Evolutionary conservation across 2,113 vertebrate genomes (phyloP).

Genomic region (Cyprinodon variegatus): DNA sequence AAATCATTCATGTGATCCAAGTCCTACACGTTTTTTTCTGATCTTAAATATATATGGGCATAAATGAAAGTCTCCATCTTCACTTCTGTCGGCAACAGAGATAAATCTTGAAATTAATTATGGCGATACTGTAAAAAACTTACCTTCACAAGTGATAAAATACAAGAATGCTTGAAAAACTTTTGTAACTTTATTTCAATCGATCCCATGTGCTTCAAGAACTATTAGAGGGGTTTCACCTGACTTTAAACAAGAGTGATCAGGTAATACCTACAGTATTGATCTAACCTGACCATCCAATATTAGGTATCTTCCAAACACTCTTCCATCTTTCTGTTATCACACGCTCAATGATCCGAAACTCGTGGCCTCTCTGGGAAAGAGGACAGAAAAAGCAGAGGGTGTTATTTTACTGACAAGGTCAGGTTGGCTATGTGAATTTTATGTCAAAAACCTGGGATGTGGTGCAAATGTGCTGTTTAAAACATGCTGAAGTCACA

Average conservation of each 20-base stretch:
- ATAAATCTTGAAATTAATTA: slow-evolving; percentile 12
- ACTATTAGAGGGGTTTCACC: slow-evolving; percentile 49
- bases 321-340: slow-evolving; percentile 64
- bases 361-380: slow-evolving; percentile 9
- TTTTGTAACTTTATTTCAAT: slow-evolving; percentile 66
- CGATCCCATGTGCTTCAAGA: slow-evolving; percentile 56
- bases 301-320: slow-evolving; percentile 49
- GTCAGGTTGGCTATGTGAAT: slow-evolving; percentile 22
- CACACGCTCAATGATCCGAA: slow-evolving; percentile 42
- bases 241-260: slow-evolving; percentile 67
- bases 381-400: slow-evolving; percentile 1
- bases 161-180: slow-evolving; percentile 49
- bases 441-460: slow-evolving; percentile 15
- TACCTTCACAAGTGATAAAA: slow-evolving; percentile 41
- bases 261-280: slow-evolving; percentile 58
- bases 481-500: slow-evolving; percentile 34
- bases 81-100: slow-evolving; percentile 7
- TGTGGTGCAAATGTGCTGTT: slow-evolving; percentile 20
- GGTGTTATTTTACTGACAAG: slow-evolving; percentile 36
- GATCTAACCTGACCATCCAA: slow-evolving; percentile 57
- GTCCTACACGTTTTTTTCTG: no score
- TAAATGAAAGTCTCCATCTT: background rate
- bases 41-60: no score
- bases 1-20: background rate
- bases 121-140: slow-evolving; percentile 23